These are phyloP conservation scores for Puffinus mauretanicus DNA, from an alignment of 2,113 vertebrate genomes.

Conservation along the genomic window DNA sequence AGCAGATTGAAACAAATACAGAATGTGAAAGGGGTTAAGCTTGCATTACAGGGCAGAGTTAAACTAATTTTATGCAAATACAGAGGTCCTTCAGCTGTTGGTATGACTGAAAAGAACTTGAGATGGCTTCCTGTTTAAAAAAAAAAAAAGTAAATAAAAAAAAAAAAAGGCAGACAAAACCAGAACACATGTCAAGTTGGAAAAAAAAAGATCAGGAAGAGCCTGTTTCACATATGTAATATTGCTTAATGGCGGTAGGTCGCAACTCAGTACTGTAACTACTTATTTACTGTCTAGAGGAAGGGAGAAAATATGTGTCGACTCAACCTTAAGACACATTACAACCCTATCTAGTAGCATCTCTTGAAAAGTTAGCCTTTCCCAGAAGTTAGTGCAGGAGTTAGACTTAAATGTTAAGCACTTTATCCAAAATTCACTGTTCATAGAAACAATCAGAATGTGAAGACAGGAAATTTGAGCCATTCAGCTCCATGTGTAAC, in stretches of 20 bases:
- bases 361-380: neutral
- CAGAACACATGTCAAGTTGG: neutral
- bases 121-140: neutral
- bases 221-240: neutral
- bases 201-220: neutral
- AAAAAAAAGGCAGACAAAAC: neutral
- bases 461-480: neutral
- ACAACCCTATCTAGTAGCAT: neutral
- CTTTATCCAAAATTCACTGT: conserved; percentile 15
- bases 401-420: conserved; percentile 3
- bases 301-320: neutral
- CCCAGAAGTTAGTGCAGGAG: neutral
- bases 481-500: neutral
- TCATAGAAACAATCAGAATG: neutral
- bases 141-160: neutral
- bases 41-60: neutral
- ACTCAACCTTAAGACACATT: neutral
- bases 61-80: neutral
- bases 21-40: neutral
- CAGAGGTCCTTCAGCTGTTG: neutral
- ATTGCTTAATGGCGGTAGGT: neutral
- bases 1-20: neutral
- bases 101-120: neutral
- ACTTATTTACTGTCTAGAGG: neutral
- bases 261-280: neutral